Conservation (phyloP, 2,113 vertebrate species). For the Xiphorhynchus elegans region DNA sequence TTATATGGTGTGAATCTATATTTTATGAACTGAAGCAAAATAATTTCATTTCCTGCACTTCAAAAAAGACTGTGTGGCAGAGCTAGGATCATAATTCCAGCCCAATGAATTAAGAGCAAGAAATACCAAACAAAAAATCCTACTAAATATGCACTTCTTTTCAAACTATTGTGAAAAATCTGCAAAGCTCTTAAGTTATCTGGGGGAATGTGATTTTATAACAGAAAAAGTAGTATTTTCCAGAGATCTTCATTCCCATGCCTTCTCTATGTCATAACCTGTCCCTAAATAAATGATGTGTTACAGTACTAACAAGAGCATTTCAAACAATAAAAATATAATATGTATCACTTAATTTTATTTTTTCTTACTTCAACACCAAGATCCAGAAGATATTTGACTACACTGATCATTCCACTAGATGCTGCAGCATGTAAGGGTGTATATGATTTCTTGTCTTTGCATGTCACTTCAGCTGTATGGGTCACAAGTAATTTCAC, state of each 20-base stretch:
- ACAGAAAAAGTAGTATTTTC: background rate
- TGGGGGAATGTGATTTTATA: background rate
- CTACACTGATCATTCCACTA: slow-evolving; percentile 95
- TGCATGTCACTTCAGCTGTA: slow-evolving; percentile 95
- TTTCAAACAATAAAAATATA: background rate
- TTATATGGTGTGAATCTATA: background rate
- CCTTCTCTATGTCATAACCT: background rate
- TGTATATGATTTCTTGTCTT: slow-evolving; percentile 96
- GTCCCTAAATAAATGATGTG: background rate
- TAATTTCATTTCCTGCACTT: background rate
- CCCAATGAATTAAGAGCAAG: background rate
- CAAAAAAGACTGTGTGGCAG: background rate
- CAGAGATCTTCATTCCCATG: background rate
- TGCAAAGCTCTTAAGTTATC: background rate
- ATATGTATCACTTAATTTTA: background rate
- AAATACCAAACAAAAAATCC: background rate
- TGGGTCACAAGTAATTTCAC: slow-evolving; percentile 93
- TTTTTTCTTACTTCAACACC: slow-evolving; percentile 91
- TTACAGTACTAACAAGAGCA: background rate
- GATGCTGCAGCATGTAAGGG: slow-evolving; percentile 95
- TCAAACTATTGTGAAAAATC: background rate
- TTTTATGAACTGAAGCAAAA: background rate
- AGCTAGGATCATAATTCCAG: background rate
- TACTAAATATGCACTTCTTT: background rate
- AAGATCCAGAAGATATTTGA: slow-evolving; percentile 95